Conservation (phyloP, 2,888 invertebrate genomes). For the Pseudococcus longispinus region DNA sequence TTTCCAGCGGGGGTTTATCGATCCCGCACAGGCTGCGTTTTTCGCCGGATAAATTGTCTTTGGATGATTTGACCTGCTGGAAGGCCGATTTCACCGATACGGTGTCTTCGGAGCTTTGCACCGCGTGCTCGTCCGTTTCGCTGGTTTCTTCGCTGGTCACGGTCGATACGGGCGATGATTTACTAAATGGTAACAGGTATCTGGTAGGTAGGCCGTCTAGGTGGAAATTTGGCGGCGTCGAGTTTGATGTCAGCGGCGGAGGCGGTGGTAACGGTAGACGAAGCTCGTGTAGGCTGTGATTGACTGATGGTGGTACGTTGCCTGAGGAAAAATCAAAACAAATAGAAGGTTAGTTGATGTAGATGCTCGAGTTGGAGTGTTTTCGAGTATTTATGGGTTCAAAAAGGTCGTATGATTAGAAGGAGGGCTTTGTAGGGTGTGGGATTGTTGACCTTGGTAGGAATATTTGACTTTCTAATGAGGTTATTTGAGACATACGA, state of each 20-base stretch:
- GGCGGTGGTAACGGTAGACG: conserved; percentile 48
- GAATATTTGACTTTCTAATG: too few species aligned
- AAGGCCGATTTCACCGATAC: conserved; percentile 53
- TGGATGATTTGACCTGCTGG: conserved; percentile 52
- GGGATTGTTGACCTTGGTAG: too few species aligned
- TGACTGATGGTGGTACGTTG: conserved; percentile 18
- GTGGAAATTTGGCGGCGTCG: background rate
- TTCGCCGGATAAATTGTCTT: conserved; percentile 8
- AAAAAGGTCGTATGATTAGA: background rate
- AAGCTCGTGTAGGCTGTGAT: conserved; percentile 32
- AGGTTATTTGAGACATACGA: too few species aligned
- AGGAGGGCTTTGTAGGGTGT: too few species aligned
- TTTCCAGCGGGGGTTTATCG: background rate
- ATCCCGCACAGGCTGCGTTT: conserved; percentile 1
- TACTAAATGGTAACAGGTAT: conserved; percentile 45
- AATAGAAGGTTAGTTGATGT: background rate
- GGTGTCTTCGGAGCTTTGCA: conserved; percentile 27
- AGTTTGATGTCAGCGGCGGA: background rate
- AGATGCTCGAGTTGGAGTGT: background rate
- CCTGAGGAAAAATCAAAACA: conserved; percentile 36
- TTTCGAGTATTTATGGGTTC: background rate
- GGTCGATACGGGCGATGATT: conserved; percentile 51
- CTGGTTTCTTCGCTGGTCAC: conserved; percentile 55
- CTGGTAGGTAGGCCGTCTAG: conserved; percentile 17
- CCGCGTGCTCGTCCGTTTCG: conserved; percentile 53